Conservation (phyloP, 2,888 invertebrate genomes). For the Holacanthella duospinosa region DNA sequence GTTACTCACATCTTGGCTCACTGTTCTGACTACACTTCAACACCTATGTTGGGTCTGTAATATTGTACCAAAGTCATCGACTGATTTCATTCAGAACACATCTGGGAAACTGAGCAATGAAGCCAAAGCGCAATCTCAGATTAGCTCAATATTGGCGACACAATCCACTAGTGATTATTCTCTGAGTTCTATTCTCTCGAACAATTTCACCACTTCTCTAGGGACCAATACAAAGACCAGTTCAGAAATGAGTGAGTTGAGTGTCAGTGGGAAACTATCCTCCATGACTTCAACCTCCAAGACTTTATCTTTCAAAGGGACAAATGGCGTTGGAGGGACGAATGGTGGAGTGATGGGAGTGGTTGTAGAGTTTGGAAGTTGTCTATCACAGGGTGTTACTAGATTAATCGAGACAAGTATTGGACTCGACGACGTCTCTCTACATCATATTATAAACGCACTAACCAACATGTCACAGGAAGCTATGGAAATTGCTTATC, state of each 20-base stretch:
- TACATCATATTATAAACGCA: constrained; percentile 93
- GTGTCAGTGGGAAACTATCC: constrained; percentile 9
- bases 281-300: background rate
- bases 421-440: constrained; percentile 81
- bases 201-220: background rate
- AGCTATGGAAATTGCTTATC: constrained; percentile 92
- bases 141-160: background rate
- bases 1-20: constrained; percentile 87
- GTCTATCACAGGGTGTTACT: constrained; percentile 52
- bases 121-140: background rate
- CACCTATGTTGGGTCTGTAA: constrained; percentile 44
- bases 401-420: constrained; percentile 89
- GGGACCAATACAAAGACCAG: too few relatives aligned
- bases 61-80: constrained; percentile 32
- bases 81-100: constrained; percentile 31
- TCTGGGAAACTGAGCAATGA: constrained; percentile 15
- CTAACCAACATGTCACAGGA: constrained; percentile 91
- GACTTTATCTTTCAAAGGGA: constrained; percentile 22
- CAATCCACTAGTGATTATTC: background rate
- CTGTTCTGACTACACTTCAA: constrained; percentile 88
- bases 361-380: constrained; percentile 36
- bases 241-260: constrained; percentile 15
- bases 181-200: background rate
- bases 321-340: constrained; percentile 27
- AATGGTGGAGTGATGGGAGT: constrained; percentile 36